Evolutionary conservation across 2,888 invertebrate genomes (phyloP), one percentile per base, ranked within the genome.

Genomic region (Pristionchus mayeri): DNA sequence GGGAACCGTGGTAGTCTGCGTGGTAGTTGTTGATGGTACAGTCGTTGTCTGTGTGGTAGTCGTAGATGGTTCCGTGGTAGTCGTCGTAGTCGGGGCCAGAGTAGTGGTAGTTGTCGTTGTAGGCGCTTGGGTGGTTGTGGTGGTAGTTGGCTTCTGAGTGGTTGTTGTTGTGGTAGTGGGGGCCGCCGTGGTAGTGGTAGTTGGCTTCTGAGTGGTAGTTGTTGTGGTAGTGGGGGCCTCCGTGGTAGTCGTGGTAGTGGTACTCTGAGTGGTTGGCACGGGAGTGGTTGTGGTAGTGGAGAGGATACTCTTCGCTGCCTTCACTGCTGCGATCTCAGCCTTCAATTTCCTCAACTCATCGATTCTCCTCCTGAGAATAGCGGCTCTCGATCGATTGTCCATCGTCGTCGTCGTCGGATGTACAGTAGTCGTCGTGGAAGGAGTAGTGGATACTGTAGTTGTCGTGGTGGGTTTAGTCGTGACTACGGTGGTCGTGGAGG

Each of bases 301-400:
- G 2, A 37, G 16, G 37, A 52, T n/a, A 3, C 27, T 52, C 34
- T 48, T 63, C 21, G 63, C 63, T 4, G 60, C 81, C 30, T 50
- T 40, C 27, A 34, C 48, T 3, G 60, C 81, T 2, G 63, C 63
- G 18, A 82, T 82, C n/a, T 60, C 81, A 0, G 84, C 71, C 71
- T 84, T 75, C 52, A 84, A 11, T 9, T 63, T 82, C 30, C 81
- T 60, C 81, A 82, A 48, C 11, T 82, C 81, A 21, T 60, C 81
- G 24, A 82, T 82, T 21, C 63, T 40, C 24, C 81, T 82, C n/a
- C 81, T 60, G 40, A 82, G 24, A 24, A 82, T 27, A 16, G 18
- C 63, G 2, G 81, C 81, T 63, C 63, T 60, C 24, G 44, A n/a
- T 48, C n/a, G 27, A 44, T 44, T 82, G 30, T 30, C 57, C 30